These are phyloP conservation scores for Homarus gammarus DNA, from an alignment of 2,888 invertebrate genomes.

Conservation along the genomic window DNA sequence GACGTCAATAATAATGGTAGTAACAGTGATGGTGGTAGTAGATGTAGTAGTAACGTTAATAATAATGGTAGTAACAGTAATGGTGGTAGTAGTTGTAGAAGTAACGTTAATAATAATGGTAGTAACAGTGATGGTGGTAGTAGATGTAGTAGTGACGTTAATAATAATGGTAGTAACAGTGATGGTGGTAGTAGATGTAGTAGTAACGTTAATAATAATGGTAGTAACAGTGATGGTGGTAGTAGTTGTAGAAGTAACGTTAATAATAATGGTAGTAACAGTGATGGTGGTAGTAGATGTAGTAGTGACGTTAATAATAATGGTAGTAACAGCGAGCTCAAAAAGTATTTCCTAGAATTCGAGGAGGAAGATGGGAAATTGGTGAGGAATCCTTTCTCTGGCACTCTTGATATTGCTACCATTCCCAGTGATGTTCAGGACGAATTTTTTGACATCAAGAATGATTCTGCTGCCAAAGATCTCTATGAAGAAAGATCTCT, in stretches of 20 bases:
- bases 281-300: neutral
- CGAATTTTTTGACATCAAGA: no score
- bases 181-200: neutral
- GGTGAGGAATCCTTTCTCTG: no score
- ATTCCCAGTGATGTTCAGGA: no score
- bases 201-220: neutral
- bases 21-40: neutral
- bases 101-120: neutral
- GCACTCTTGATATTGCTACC: no score
- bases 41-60: neutral
- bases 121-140: neutral
- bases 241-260: neutral
- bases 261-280: neutral
- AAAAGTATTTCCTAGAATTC: no score
- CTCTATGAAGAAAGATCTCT: no score
- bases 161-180: neutral
- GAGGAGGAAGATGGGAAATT: no score
- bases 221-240: neutral
- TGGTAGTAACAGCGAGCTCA: neutral
- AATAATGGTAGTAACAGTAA: neutral
- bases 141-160: neutral
- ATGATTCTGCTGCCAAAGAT: no score
- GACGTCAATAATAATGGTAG: neutral
- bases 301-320: neutral
- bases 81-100: neutral